A percentile compares a stretch with the other conserved stretches of the same genome.
Evolutionary conservation across 2,113 vertebrate genomes (phyloP).

Genomic region (Peromyscus polionotus): DNA sequence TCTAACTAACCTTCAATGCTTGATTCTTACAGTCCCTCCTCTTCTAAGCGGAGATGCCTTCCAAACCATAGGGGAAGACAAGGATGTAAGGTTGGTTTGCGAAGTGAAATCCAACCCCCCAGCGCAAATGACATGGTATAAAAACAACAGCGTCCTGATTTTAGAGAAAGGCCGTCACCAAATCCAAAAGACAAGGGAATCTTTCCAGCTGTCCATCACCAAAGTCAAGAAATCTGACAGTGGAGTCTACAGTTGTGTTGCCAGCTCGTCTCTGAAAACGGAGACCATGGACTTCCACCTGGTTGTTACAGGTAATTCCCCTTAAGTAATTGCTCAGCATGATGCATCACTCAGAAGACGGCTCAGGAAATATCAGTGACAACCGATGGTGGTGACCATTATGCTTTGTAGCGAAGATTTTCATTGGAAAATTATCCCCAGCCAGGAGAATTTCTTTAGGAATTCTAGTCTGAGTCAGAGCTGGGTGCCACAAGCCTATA

Average conservation of each 20-base stretch:
- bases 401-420: not conserved
- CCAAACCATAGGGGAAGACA: slow-evolving; percentile 62
- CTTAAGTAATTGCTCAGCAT: not conserved
- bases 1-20: slow-evolving; percentile 50
- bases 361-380: not conserved
- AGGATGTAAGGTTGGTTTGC: slow-evolving; percentile 80
- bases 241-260: slow-evolving; percentile 85
- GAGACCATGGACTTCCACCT: slow-evolving; percentile 83
- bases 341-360: not conserved
- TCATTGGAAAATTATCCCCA: not conserved
- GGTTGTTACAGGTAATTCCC: slow-evolving; percentile 85
- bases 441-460: not conserved
- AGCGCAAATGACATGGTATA: slow-evolving; percentile 84
- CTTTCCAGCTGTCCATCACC: slow-evolving; percentile 80
- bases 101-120: slow-evolving; percentile 87
- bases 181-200: slow-evolving; percentile 81
- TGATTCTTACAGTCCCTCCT: slow-evolving; percentile 85
- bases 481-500: not conserved
- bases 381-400: not conserved
- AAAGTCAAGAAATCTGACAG: slow-evolving; percentile 84
- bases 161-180: slow-evolving; percentile 76
- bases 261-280: not conserved
- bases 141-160: slow-evolving; percentile 57
- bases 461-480: not conserved
- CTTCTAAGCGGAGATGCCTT: slow-evolving; percentile 75